Conservation (phyloP, 2,797 vertebrate genomes). For the Triplophysa yarkandensis region DNA sequence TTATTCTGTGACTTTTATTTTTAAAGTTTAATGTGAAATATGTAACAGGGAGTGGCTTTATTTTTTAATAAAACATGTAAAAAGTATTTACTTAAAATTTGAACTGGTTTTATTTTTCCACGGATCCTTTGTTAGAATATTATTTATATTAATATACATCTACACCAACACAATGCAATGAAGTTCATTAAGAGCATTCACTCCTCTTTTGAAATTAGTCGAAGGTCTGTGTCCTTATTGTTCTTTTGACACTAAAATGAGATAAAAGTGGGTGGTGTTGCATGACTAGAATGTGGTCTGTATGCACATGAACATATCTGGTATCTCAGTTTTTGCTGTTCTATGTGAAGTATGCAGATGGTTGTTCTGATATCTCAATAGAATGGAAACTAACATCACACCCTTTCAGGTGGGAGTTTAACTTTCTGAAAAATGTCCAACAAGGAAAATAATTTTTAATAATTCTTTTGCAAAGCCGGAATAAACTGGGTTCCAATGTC, state of each 20-base stretch:
- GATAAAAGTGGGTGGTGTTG: not conserved
- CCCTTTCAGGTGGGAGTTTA: too few relatives aligned
- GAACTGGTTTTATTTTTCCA: too few relatives aligned
- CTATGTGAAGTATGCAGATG: not conserved
- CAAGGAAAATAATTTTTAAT: not conserved
- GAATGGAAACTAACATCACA: not conserved
- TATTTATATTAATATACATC: not conserved
- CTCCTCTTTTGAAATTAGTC: not conserved
- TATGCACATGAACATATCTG: not conserved
- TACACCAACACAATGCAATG: not conserved
- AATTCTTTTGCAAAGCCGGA: too few relatives aligned
- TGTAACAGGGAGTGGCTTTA: conserved; percentile 67
- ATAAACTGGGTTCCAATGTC: too few relatives aligned
- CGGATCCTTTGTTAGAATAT: not conserved
- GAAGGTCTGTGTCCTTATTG: too few relatives aligned
- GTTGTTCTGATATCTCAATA: not conserved
- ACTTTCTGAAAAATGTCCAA: not conserved
- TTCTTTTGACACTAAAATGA: not conserved
- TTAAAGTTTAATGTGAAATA: conserved; percentile 57
- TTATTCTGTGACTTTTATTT: conserved; percentile 54
- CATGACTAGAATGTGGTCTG: not conserved
- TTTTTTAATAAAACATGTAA: conserved; percentile 59
- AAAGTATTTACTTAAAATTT: not conserved
- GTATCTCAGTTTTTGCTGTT: not conserved
- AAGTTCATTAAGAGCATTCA: not conserved